These are phyloP conservation scores for Bucco capensis DNA, from an alignment of 2,113 vertebrate species.

Conservation along the genomic window DNA sequence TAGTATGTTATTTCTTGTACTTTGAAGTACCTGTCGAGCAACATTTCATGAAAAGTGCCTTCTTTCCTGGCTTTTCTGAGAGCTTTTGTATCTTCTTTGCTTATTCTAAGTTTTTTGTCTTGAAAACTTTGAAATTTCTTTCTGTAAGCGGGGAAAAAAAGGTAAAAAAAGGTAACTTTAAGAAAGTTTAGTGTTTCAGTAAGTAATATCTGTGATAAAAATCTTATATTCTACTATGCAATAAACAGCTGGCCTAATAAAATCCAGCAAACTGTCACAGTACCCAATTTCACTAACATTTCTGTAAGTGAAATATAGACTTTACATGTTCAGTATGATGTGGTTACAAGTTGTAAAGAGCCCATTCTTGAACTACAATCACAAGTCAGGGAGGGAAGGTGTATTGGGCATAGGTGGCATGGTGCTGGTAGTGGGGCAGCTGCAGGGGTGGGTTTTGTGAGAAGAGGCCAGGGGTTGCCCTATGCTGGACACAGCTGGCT, in stretches of 20 bases:
- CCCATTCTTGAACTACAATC: background rate
- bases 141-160: conserved; percentile 64
- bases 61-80: conserved; percentile 90
- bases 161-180: background rate
- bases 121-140: conserved; percentile 99
- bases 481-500: background rate
- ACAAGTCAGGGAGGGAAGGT: background rate
- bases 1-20: background rate
- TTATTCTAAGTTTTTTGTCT: conserved; percentile 90
- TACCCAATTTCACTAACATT: background rate
- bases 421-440: background rate
- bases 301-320: background rate
- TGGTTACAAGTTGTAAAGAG: background rate
- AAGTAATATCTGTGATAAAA: background rate
- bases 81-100: conserved; percentile 80
- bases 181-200: background rate
- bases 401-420: background rate
- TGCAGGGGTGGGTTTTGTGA: background rate
- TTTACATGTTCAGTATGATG: background rate
- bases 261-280: background rate
- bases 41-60: conserved; percentile 90
- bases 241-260: background rate
- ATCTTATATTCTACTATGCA: background rate
- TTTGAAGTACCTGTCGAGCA: conserved; percentile 87
- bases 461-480: background rate